phyloP scores from a whole-genome alignment of 1,140 invertebrate species.

The Drosophila guanche region DNA sequence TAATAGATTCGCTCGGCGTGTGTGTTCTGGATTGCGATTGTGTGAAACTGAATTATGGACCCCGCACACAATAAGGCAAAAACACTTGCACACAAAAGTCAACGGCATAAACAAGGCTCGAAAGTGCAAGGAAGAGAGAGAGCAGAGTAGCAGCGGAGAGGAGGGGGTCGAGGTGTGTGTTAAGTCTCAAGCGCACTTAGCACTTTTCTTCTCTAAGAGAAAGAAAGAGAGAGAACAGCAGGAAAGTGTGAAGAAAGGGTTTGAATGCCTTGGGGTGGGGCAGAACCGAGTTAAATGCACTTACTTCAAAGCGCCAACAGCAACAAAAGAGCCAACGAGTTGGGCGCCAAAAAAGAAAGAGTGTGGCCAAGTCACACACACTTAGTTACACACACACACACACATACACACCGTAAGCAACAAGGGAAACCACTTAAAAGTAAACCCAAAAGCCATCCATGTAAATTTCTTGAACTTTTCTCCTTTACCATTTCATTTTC shows the following conservation, averaged over 20 bases:
- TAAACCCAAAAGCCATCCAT: conserved; percentile 68
- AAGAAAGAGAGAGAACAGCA: background rate
- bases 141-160: background rate
- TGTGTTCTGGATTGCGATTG: background rate
- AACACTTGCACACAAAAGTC: conserved; percentile 68
- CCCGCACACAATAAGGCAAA: too few species aligned
- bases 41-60: conserved; percentile 33
- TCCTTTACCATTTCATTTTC: conserved; percentile 22
- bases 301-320: conserved; percentile 69
- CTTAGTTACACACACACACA: conserved; percentile 37
- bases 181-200: conserved; percentile 67
- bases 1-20: conserved; percentile 23
- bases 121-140: conserved; percentile 4
- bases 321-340: conserved; percentile 65
- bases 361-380: conserved; percentile 62
- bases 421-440: conserved; percentile 75
- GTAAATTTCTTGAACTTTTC: conserved; percentile 71
- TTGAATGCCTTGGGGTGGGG: background rate
- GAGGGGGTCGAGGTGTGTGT: background rate
- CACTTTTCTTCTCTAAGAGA: conserved; percentile 38
- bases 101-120: conserved; percentile 65
- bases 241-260: background rate
- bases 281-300: conserved; percentile 63
- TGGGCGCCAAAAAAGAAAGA: conserved; percentile 50
- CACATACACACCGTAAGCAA: conserved; percentile 42